phyloP scores from a whole-genome alignment of 2,888 invertebrate genomes.

The Clunio marinus region DNA sequence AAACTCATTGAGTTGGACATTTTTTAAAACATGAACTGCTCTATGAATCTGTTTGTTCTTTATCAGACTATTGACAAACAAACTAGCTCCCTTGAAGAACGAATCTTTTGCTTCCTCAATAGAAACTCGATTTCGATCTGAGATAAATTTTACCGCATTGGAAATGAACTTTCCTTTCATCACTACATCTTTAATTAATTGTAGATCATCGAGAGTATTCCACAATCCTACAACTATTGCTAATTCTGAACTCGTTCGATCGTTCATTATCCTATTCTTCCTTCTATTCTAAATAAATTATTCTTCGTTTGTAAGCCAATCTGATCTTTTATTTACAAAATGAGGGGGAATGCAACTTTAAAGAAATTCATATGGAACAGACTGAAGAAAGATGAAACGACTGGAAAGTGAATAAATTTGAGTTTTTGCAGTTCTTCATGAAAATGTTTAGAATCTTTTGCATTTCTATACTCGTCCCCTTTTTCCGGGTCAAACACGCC shows the following conservation, averaged over 20 bases:
- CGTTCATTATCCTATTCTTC: too few relatives aligned
- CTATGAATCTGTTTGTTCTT: slow-evolving; percentile 14
- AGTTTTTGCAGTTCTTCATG: too few relatives aligned
- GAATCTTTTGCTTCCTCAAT: slow-evolving; percentile 12
- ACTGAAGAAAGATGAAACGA: too few relatives aligned
- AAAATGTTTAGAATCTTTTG: too few relatives aligned
- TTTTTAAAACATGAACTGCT: slow-evolving; percentile 23
- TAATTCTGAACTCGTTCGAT: slow-evolving; percentile 7
- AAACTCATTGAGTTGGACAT: slow-evolving; percentile 24
- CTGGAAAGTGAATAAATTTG: too few relatives aligned
- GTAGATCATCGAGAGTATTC: slow-evolving; percentile 44
- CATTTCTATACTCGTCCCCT: too few relatives aligned
- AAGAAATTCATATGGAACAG: too few relatives aligned
- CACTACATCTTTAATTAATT: slow-evolving; percentile 44
- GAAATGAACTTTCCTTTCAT: slow-evolving; percentile 50
- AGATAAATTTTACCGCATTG: slow-evolving; percentile 12
- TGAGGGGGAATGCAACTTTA: too few relatives aligned
- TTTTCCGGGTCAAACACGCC: too few relatives aligned
- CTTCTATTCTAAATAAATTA: too few relatives aligned
- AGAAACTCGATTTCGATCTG: slow-evolving; percentile 2
- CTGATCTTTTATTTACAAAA: too few relatives aligned
- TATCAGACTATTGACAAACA: slow-evolving; percentile 1
- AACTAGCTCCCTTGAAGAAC: background rate
- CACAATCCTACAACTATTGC: slow-evolving; percentile 25
- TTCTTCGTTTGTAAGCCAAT: too few relatives aligned